Base-by-base conservation (phyloP, 1,140 invertebrate genomes). In the Lucilia sericata region DNA sequence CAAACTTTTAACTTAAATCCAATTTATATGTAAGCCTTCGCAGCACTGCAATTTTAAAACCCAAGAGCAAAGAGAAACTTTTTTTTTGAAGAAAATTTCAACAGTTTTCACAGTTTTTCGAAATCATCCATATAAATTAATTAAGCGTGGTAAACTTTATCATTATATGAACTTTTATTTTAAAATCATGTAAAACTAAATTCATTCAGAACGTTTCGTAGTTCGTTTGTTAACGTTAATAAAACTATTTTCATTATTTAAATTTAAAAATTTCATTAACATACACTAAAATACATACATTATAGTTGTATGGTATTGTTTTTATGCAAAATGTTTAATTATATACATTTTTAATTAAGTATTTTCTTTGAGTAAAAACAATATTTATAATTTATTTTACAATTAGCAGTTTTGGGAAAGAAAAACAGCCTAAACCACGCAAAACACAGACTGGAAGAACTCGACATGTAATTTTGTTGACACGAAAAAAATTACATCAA, bases 381-480 rank as follows among this genome's bases (percentile, higher is more conserved):
- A 42, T 42, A 42, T 42, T 42, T 42, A 42, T 42, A 42, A 42
- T 42, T 42, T 42, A 42, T 60, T 17, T 60, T 60, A 60, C 55
- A 60, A 60, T 60, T n/a, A 21, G 42, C 42, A 42, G 3, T 78
- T 85, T 85, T 84, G 85, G 19, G 84, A 85, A 83, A 65, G 9
- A 65, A 60, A 84, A 90, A 90, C 89, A 90, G 89, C 89, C 89
- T 90, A 90, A 90, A 90, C 89, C 89, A 90, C 89, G 89, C 89
- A 90, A 80, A 90, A 90, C 89, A 90, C 89, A 90, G 86, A 90
- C 88, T 88, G 89, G 25, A 90, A 89, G 89, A 90, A 90, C 89
- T 90, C 89, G 89, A 90, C 89, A 90, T 90, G 76, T 80, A 80
- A 80, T 80, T 78, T 49, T 80, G 47, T 49, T 80, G 14, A 51